These are phyloP conservation scores for Propithecus perrieri DNA, from an alignment of 2,797 vertebrate genomes.

Conservation along the genomic window DNA sequence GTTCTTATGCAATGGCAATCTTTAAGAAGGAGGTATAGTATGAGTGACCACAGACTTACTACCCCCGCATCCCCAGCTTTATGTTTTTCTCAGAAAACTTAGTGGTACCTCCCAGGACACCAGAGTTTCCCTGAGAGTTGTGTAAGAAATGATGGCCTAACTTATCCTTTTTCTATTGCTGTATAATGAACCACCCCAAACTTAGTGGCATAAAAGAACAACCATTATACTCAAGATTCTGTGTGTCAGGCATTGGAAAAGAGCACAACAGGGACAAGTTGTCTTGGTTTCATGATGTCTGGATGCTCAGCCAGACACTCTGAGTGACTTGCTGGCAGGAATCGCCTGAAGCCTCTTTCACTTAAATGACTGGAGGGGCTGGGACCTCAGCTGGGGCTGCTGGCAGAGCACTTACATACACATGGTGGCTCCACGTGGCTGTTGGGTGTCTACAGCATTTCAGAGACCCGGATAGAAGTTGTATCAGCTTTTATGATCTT, in stretches of 20 bases:
- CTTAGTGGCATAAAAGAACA: background rate
- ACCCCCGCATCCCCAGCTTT: no score
- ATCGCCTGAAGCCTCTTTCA: background rate
- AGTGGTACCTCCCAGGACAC: background rate
- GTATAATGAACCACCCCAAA: background rate
- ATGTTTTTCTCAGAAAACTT: background rate
- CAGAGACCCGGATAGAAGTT: background rate
- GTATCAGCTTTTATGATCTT: background rate
- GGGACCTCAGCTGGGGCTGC: background rate
- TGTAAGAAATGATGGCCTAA: background rate
- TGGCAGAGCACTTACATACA: background rate
- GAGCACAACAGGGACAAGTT: background rate
- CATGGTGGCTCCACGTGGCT: background rate
- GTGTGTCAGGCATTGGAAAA: background rate
- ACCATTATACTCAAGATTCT: background rate
- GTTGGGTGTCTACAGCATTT: background rate
- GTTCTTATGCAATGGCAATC: background rate
- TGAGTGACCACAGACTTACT: background rate
- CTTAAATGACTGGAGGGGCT: background rate
- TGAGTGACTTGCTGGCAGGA: background rate
- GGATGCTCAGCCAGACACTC: background rate
- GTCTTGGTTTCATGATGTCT: background rate
- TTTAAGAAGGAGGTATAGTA: background rate
- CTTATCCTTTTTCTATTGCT: background rate
- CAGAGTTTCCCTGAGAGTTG: background rate